Conservation (phyloP, 2,888 invertebrate species). For the Eudemis profundana region DNA sequence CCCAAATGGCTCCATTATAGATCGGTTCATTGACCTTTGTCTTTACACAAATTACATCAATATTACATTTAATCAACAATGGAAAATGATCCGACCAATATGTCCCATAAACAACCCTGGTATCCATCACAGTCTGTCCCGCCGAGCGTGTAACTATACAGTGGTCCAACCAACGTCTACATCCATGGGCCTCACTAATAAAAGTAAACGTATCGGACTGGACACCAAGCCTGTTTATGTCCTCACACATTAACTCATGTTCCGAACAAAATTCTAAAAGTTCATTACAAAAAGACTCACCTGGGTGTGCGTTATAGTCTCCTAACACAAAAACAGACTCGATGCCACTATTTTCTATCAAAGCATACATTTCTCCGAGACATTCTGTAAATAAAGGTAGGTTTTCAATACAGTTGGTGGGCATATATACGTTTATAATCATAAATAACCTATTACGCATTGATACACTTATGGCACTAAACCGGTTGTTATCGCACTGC, state of each 20-base stretch:
- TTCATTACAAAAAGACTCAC: not conserved
- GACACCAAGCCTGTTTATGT: not conserved
- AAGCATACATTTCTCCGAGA: not conserved
- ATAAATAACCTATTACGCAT: not conserved
- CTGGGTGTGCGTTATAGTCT: not conserved
- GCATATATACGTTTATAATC: not conserved
- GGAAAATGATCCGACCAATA: not conserved
- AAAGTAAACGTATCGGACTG: not conserved
- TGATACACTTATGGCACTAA: constrained; percentile 1
- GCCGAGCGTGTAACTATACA: not conserved
- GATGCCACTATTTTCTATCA: not conserved
- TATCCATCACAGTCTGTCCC: not conserved
- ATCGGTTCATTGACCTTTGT: not conserved
- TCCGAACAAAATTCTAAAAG: not conserved
- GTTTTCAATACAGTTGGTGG: not conserved
- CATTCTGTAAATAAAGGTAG: not conserved
- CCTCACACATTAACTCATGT: too few relatives aligned
- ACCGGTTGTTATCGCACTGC: not conserved
- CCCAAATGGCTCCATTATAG: not conserved
- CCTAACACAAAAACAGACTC: not conserved
- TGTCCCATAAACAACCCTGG: not conserved
- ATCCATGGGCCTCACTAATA: not conserved
- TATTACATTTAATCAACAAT: not conserved
- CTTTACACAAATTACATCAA: not conserved
- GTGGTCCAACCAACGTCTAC: not conserved